Percentiles rank a stretch among this genome's conserved stretches.
Evolutionary conservation across 1,140 invertebrate species (phyloP).

Genomic region (Telenomus remus): DNA sequence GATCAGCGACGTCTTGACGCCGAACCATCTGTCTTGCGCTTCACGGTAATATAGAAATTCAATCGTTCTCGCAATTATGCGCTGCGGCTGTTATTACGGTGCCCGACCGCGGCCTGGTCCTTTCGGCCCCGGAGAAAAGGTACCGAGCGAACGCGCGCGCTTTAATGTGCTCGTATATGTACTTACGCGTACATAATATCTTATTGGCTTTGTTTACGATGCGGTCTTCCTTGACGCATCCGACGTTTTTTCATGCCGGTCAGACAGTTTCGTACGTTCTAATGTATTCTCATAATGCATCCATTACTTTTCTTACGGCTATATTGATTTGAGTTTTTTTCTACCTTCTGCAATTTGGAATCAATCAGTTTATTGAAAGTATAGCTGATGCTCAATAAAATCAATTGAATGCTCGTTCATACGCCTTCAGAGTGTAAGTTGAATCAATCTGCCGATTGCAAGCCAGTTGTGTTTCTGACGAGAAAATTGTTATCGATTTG

Average conservation of each 20-base stretch:
- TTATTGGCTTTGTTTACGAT: slow-evolving; percentile 74
- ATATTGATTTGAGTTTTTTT: slow-evolving; percentile 2
- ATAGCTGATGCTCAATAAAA: too few species aligned
- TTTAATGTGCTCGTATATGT: slow-evolving; percentile 50
- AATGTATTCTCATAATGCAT: slow-evolving; percentile 19
- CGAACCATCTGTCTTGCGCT: slow-evolving; percentile 63
- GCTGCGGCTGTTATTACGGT: slow-evolving; percentile 70
- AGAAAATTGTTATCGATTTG: too few species aligned
- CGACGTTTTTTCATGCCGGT: slow-evolving; percentile 34
- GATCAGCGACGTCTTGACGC: slow-evolving; percentile 42
- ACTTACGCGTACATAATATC: slow-evolving; percentile 68
- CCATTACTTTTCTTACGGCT: slow-evolving; percentile 4
- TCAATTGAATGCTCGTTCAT: too few species aligned
- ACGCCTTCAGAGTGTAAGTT: too few species aligned
- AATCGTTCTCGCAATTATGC: slow-evolving; percentile 73
- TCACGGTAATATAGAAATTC: slow-evolving; percentile 74
- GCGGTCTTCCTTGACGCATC: slow-evolving; percentile 64
- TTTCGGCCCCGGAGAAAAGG: slow-evolving; percentile 51
- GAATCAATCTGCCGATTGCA: too few species aligned
- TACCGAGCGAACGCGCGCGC: slow-evolving; percentile 30
- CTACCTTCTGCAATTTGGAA: background rate
- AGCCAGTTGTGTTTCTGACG: too few species aligned
- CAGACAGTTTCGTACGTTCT: slow-evolving; percentile 15
- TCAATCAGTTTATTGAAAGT: too few species aligned
- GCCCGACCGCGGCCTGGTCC: slow-evolving; percentile 56